Conservation (phyloP, 1,140 invertebrate species). For the Drosophila triauraria region DNA sequence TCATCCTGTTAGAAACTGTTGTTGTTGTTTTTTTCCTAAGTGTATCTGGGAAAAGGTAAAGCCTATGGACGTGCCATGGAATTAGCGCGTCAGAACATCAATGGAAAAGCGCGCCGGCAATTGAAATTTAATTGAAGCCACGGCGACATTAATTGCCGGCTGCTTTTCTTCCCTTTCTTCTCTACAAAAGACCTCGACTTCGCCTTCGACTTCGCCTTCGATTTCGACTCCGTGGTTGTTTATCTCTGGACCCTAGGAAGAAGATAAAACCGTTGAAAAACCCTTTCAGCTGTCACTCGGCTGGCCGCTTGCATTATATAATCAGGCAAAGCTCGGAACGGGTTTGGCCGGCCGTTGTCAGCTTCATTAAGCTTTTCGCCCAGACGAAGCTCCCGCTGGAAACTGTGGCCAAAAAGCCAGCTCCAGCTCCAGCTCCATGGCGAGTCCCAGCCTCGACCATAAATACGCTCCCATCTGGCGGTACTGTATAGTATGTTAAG, state of each 20-base stretch:
- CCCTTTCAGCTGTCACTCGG: constrained; percentile 54
- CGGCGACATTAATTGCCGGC: constrained; percentile 64
- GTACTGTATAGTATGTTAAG: constrained; percentile 41
- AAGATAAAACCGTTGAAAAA: constrained; percentile 52
- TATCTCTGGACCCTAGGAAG: constrained; percentile 23
- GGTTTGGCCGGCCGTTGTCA: constrained; percentile 42
- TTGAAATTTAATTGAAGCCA: constrained; percentile 74
- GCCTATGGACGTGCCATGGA: constrained; percentile 52
- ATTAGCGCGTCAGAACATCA: constrained; percentile 72
- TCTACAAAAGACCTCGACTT: background rate
- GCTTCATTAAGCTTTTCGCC: constrained; percentile 67
- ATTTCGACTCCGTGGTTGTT: constrained; percentile 10
- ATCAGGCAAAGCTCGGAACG: constrained; percentile 47
- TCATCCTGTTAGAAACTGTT: background rate
- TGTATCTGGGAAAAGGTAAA: background rate
- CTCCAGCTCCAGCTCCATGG: background rate
- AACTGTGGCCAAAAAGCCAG: constrained; percentile 44
- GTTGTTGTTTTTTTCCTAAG: background rate
- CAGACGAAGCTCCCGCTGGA: constrained; percentile 27
- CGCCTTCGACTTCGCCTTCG: constrained; percentile 6
- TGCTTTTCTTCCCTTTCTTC: constrained; percentile 20
- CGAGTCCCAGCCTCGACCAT: constrained; percentile 39
- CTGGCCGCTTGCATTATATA: constrained; percentile 48
- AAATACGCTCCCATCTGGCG: constrained; percentile 53
- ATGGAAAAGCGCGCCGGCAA: constrained; percentile 61